These are phyloP conservation scores for Philereme transversata DNA, from an alignment of 2,888 invertebrate genomes.

Conservation along the genomic window DNA sequence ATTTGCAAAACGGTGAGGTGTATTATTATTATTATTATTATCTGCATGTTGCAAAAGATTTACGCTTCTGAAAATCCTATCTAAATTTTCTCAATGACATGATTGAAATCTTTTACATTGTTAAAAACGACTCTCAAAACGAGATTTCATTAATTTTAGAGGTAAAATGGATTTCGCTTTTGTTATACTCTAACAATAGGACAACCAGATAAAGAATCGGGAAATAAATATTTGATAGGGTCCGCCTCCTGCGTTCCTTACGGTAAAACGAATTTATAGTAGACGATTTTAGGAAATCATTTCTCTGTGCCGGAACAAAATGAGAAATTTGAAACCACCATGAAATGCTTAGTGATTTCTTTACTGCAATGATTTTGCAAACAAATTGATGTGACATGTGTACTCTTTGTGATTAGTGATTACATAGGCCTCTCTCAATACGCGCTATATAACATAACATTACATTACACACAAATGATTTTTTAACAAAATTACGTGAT, in stretches of 20 bases:
- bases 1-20: no score
- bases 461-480: background rate
- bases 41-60: no score
- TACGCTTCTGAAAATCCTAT: background rate
- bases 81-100: background rate
- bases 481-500: background rate
- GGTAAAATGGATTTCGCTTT: constrained; percentile 44
- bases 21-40: no score
- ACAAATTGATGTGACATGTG: no score
- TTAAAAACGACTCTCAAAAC: background rate
- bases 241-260: constrained; percentile 35
- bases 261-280: background rate
- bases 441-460: no score
- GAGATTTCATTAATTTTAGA: constrained; percentile 42
- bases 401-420: no score
- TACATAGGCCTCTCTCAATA: no score
- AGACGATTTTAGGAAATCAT: background rate
- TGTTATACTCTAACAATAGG: constrained; percentile 51
- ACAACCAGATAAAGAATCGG: constrained; percentile 46
- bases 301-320: background rate
- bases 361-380: no score
- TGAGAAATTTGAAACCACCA: background rate
- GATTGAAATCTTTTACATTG: background rate
- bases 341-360: no score
- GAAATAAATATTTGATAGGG: constrained; percentile 48